phyloP scores from a whole-genome alignment of 2,797 vertebrate genomes.

The Mergus octosetaceus region DNA sequence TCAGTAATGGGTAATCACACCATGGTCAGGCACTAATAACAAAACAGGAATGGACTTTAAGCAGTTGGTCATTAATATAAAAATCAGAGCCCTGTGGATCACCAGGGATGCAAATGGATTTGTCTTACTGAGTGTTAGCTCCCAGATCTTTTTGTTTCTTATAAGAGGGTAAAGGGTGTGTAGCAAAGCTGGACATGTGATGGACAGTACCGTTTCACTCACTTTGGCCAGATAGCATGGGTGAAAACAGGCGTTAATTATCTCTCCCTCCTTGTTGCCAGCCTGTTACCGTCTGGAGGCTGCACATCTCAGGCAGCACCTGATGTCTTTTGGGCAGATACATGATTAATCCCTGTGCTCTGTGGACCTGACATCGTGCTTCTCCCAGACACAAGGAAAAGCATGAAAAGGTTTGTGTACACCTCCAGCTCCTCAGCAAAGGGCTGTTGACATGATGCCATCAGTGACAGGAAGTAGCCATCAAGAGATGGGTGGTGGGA shows the following conservation, averaged over 20 bases:
- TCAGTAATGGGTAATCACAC: slow-evolving; percentile 59
- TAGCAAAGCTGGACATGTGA: accelerated
- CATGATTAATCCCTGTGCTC: neutral
- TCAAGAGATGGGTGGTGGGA: neutral
- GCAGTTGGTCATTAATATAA: slow-evolving; percentile 60
- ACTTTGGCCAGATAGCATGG: neutral
- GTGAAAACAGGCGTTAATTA: neutral
- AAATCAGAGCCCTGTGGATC: slow-evolving; percentile 8
- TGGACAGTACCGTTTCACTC: neutral
- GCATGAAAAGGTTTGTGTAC: neutral
- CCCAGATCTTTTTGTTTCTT: neutral
- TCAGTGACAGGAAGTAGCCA: neutral
- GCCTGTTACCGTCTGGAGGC: neutral
- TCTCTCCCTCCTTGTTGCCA: neutral
- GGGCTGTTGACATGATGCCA: accelerated
- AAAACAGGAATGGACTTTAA: slow-evolving; percentile 44
- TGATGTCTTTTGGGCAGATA: neutral
- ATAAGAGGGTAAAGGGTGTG: neutral
- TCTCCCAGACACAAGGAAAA: neutral
- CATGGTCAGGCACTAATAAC: slow-evolving; percentile 50
- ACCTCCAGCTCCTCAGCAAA: neutral
- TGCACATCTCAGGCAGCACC: neutral
- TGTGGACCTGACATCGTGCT: accelerated
- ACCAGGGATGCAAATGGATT: neutral
- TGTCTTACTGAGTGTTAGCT: neutral